Evolutionary conservation across 2,888 invertebrate species (phyloP), one percentile per base, ranked within the genome.

Genomic region (Caenorhabditis angaria): DNA sequence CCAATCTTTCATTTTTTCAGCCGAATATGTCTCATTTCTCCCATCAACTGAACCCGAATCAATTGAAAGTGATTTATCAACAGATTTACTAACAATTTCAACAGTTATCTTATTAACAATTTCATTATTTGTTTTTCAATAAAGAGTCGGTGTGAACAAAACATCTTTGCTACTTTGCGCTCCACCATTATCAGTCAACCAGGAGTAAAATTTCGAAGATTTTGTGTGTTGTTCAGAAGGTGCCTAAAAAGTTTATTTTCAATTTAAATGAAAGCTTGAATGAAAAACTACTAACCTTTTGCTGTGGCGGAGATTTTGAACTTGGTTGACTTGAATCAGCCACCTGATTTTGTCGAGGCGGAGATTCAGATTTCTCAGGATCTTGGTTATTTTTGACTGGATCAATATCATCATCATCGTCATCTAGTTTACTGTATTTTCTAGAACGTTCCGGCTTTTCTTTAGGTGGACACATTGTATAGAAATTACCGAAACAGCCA

Each of bases 391-490:
- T 20, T 20, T 56, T 22, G 2, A 32, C 22, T 10, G 56, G 27
- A 0, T 50, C 56, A 47, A 4, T 22, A 29, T 62, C 41, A 59
- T 65, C 51, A 10, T 70, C 55, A 0, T 65, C 62, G 20, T 77
- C 63, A 14, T 71, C 69, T 12, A 57, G 35, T 28, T 41, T 50
- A 51, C 58, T 41, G 41, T 60, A 60, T 28, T 62, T 41, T 18
- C n/a, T n/a, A n/a, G n/a, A n/a, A n/a, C n/a, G n/a, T n/a, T 41
- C 62, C 4, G 54, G 56, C n/a, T 65, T 54, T 22, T 48, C 20
- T 61, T 75, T 66, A 50, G 75, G 69, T n/a, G 78, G 70, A 32
- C 80, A 80, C 60, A 76, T 73, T 28, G 68, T 60, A 57, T 80
- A 80, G 6, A 80, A 61, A 12, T 53, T 61, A 2, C 62, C 68